These are phyloP conservation scores for Phylloscopus whistleri DNA, from an alignment of 2,113 vertebrate species.

Conservation along the genomic window DNA sequence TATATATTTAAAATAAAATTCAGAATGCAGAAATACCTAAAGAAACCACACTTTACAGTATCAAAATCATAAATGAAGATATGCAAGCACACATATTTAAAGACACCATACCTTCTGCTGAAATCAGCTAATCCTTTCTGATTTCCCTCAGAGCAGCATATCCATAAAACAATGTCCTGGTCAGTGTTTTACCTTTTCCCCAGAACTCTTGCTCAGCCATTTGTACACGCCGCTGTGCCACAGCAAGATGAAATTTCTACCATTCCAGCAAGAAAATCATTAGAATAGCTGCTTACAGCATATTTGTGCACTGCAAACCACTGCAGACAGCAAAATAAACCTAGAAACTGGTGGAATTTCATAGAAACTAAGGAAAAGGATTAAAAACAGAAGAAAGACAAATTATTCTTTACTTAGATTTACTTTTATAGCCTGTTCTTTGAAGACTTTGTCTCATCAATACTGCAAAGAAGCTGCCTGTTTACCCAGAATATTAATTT, in stretches of 20 bases:
- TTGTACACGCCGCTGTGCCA: not conserved
- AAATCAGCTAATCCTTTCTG: not conserved
- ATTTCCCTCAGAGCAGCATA: not conserved
- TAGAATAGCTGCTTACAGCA: not conserved
- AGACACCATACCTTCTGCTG: not conserved
- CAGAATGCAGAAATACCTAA: constrained; percentile 9
- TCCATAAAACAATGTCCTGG: not conserved
- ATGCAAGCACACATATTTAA: not conserved
- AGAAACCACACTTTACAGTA: not conserved
- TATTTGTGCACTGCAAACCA: not conserved
- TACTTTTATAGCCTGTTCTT: not conserved
- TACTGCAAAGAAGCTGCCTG: not conserved
- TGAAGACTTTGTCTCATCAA: not conserved
- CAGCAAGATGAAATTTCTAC: not conserved
- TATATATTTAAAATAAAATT: not conserved
- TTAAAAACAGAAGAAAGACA: not conserved
- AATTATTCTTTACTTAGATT: not conserved
- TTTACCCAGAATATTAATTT: not conserved
- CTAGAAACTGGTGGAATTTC: not conserved
- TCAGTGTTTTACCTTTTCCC: not conserved
- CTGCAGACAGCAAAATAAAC: not conserved
- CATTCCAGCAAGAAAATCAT: not conserved
- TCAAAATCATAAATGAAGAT: not conserved
- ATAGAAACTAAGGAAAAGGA: not conserved
- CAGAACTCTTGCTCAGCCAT: not conserved